Conservation (phyloP, 2,888 invertebrate genomes). For the Cheilosia variabilis region DNA sequence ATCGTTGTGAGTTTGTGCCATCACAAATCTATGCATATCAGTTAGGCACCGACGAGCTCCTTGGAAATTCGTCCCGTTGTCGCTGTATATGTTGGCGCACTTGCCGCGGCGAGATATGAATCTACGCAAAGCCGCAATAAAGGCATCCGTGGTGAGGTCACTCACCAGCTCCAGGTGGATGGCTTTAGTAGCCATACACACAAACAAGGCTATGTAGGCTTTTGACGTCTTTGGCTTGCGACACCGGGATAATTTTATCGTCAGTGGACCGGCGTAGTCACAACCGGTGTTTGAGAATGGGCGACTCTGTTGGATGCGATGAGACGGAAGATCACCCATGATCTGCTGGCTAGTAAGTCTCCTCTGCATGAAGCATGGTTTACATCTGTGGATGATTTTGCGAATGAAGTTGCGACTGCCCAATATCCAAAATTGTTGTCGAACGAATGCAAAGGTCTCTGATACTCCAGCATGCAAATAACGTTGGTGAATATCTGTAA, state of each 20-base stretch:
- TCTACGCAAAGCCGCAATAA: slow-evolving; percentile 52
- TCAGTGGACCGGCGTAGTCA: background rate
- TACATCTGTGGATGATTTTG: too few relatives aligned
- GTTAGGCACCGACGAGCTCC: too few relatives aligned
- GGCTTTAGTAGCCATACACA: background rate
- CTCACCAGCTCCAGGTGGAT: slow-evolving; percentile 53
- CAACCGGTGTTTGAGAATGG: background rate
- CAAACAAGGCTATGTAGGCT: background rate
- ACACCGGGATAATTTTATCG: background rate
- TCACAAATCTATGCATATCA: too few relatives aligned
- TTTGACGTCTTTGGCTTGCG: background rate
- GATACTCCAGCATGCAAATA: too few relatives aligned
- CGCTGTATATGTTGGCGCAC: slow-evolving; percentile 13
- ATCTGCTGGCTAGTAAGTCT: too few relatives aligned
- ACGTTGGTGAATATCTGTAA: too few relatives aligned
- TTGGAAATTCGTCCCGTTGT: slow-evolving; percentile 57
- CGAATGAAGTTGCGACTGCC: too few relatives aligned
- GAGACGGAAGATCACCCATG: too few relatives aligned
- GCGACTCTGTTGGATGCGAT: too few relatives aligned
- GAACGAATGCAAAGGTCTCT: too few relatives aligned
- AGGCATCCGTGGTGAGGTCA: slow-evolving; percentile 56
- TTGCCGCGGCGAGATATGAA: slow-evolving; percentile 52
- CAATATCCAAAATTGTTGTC: too few relatives aligned
- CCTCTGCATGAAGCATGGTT: too few relatives aligned
- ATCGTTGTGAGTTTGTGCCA: slow-evolving; percentile 29